These are phyloP conservation scores for Drosophila leontia DNA, from an alignment of 1,140 invertebrate genomes.

Conservation along the genomic window DNA sequence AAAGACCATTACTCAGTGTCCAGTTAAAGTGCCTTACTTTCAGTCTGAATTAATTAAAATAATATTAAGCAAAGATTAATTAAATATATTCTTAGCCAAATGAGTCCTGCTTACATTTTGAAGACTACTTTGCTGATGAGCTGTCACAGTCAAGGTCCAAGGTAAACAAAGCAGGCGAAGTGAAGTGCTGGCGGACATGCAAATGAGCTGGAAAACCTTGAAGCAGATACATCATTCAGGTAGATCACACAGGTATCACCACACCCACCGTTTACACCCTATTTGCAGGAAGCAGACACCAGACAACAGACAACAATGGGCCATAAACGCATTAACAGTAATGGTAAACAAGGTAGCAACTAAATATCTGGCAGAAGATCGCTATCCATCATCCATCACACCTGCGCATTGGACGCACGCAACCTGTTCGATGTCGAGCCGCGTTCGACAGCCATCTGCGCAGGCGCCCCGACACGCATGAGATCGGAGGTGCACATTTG, in stretches of 20 bases:
- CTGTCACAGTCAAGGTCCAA: slow-evolving; percentile 32
- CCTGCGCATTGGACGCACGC: slow-evolving; percentile 5
- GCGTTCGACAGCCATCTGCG: slow-evolving; percentile 14
- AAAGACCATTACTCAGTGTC: background rate
- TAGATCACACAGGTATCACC: slow-evolving; percentile 45
- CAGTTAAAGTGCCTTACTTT: background rate
- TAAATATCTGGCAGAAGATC: slow-evolving; percentile 17
- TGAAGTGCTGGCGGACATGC: slow-evolving; percentile 32
- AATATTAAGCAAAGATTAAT: background rate
- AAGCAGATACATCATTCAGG: slow-evolving; percentile 3
- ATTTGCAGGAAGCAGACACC: slow-evolving; percentile 37
- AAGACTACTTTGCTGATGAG: background rate
- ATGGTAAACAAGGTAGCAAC: slow-evolving; percentile 27
- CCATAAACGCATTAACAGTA: slow-evolving; percentile 66
- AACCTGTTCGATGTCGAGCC: slow-evolving; percentile 34
- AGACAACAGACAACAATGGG: slow-evolving; percentile 60
- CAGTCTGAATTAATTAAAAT: background rate
- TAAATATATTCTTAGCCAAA: background rate
- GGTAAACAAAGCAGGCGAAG: slow-evolving; percentile 18
- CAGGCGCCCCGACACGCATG: slow-evolving; percentile 21
- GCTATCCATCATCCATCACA: slow-evolving; percentile 22
- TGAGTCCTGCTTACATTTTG: background rate
- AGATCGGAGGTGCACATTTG: slow-evolving; percentile 5
- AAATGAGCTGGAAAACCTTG: slow-evolving; percentile 71
- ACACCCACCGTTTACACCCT: slow-evolving; percentile 47